Evolutionary conservation across 1,140 invertebrate genomes (phyloP).

Genomic region (Hirudo medicinalis): DNA sequence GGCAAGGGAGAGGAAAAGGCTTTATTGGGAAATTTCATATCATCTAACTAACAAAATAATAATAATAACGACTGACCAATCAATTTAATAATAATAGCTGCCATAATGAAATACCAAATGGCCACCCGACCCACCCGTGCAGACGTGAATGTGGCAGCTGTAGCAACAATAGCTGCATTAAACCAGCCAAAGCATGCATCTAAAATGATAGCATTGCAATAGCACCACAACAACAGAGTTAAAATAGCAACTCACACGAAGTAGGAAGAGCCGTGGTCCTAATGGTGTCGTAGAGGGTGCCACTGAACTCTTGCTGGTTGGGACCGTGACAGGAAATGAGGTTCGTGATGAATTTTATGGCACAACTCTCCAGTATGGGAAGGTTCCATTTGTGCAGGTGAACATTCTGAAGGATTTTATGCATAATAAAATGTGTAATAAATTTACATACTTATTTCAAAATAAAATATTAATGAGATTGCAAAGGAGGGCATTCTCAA

Average conservation of each 20-base stretch:
- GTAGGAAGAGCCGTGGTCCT: slow-evolving; percentile 26
- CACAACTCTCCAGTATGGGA: slow-evolving; percentile 32
- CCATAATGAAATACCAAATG: no score
- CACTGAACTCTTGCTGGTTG: slow-evolving; percentile 69
- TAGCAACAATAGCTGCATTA: no score
- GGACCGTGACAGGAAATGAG: slow-evolving; percentile 68
- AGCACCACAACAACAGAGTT: no score
- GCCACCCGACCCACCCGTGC: no score
- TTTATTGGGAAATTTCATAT: not conserved
- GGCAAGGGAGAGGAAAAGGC: slow-evolving; percentile 48
- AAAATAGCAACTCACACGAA: not conserved
- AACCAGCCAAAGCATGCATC: no score
- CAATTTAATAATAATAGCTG: not conserved
- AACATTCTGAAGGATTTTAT: slow-evolving; percentile 31
- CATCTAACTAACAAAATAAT: no score
- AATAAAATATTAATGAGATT: no score
- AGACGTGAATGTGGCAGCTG: no score
- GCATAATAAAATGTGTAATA: not conserved
- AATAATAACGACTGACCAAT: not conserved
- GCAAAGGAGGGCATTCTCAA: no score
- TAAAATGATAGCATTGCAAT: no score
- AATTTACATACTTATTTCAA: no score
- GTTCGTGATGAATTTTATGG: slow-evolving; percentile 42
- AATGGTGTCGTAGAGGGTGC: slow-evolving; percentile 59
- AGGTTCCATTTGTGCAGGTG: slow-evolving; percentile 2